Conservation (phyloP, 2,888 invertebrate genomes). For the Aphidoletes aphidimyza region DNA sequence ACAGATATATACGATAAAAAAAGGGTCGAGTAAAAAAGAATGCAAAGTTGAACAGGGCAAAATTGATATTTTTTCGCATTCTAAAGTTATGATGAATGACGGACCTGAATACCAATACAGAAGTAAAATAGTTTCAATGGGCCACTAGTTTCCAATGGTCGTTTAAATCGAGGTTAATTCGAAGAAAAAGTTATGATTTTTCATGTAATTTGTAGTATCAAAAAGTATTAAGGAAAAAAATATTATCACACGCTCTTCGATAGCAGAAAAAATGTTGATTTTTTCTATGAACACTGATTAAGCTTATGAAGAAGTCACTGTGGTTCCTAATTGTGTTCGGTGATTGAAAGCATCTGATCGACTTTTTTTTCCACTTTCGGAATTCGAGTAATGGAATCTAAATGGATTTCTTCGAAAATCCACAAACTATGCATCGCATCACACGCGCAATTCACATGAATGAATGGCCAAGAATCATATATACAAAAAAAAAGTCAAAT, state of each 20-base stretch:
- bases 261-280: not conserved
- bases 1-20: conserved; percentile 20
- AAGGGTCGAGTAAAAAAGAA: not conserved
- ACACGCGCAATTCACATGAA: not conserved
- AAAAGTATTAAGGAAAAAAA: not conserved
- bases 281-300: no score
- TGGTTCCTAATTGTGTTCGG: not conserved
- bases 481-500: not conserved
- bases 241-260: not conserved
- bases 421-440: not conserved
- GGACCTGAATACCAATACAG: no score
- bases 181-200: conserved; percentile 14
- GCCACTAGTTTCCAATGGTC: not conserved
- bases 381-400: not conserved
- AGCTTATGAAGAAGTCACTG: not conserved
- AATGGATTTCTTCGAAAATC: not conserved
- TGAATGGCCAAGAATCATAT: not conserved
- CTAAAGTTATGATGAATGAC: no score
- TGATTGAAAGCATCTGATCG: conserved; percentile 9
- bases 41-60: not conserved
- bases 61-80: not conserved
- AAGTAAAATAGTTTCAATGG: not conserved
- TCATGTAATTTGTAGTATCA: not conserved
- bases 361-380: not conserved
- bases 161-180: not conserved